These are phyloP conservation scores for Anabacerthia variegaticeps DNA, from an alignment of 2,797 vertebrate genomes.

Conservation along the genomic window DNA sequence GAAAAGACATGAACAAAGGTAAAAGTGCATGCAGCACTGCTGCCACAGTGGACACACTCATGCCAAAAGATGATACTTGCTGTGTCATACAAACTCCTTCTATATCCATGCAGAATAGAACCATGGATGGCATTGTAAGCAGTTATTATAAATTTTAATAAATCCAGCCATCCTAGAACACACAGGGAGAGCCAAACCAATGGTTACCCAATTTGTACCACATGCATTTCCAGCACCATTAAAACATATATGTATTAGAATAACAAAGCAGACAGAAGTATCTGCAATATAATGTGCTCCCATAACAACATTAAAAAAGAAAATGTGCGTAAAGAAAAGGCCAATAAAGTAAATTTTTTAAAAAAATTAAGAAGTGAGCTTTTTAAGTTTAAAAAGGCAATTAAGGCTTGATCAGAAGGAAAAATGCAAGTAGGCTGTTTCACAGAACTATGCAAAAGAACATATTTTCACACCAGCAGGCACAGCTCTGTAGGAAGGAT, in stretches of 20 bases:
- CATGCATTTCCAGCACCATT: neutral
- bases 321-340: neutral
- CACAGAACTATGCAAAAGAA: constrained; percentile 1
- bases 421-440: constrained; percentile 26
- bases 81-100: neutral
- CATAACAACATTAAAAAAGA: neutral
- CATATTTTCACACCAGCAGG: constrained; percentile 53
- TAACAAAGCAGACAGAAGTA: neutral
- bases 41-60: neutral
- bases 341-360: neutral
- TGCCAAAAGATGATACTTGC: neutral
- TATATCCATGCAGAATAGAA: neutral
- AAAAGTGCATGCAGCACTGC: neutral
- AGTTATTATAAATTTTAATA: neutral
- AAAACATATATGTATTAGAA: neutral
- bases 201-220: neutral
- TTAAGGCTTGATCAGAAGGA: constrained; percentile 2
- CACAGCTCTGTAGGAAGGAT: constrained; percentile 27
- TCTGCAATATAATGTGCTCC: neutral
- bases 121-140: neutral
- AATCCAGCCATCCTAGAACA: neutral
- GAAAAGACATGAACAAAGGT: neutral
- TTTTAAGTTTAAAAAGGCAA: constrained; percentile 26
- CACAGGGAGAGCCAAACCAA: neutral
- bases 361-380: neutral